A percentile compares a stretch with the other conserved stretches of the same genome.
These are phyloP conservation scores for Noturus placidus DNA, from an alignment of 2,113 vertebrate genomes.

Conservation along the genomic window DNA sequence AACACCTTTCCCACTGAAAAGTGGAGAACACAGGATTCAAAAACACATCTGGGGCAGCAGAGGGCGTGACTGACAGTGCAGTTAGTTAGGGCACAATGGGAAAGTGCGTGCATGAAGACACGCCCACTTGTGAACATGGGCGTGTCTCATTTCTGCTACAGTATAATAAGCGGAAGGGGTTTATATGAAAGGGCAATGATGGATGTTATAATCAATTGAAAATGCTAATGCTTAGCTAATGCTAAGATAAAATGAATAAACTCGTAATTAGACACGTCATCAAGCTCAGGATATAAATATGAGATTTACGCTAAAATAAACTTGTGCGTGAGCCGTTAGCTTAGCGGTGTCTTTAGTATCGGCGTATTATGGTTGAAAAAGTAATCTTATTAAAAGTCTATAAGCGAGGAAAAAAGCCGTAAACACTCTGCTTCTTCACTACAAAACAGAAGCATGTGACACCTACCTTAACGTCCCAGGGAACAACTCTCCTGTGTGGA, in stretches of 20 bases:
- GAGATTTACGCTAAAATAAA: neutral
- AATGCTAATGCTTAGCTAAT: no score
- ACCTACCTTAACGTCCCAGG: slow-evolving; percentile 16
- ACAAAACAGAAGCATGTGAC: neutral
- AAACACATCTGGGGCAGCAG: no score
- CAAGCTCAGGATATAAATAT: no score
- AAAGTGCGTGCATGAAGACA: neutral
- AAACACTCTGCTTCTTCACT: neutral
- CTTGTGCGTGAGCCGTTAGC: neutral
- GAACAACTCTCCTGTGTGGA: neutral
- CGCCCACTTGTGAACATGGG: neutral
- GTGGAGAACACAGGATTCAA: no score
- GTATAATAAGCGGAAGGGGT: no score
- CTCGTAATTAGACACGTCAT: neutral
- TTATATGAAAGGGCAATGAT: no score
- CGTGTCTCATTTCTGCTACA: neutral
- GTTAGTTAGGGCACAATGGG: no score
- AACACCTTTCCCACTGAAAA: no score
- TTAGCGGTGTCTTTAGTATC: neutral
- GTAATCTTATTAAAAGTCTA: neutral
- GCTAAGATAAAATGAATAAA: no score
- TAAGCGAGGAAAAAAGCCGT: no score
- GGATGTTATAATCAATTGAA: no score
- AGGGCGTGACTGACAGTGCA: no score
- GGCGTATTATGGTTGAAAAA: neutral